Conservation (phyloP, 2,797 vertebrate species). For the Bradypodion ventrale region DNA sequence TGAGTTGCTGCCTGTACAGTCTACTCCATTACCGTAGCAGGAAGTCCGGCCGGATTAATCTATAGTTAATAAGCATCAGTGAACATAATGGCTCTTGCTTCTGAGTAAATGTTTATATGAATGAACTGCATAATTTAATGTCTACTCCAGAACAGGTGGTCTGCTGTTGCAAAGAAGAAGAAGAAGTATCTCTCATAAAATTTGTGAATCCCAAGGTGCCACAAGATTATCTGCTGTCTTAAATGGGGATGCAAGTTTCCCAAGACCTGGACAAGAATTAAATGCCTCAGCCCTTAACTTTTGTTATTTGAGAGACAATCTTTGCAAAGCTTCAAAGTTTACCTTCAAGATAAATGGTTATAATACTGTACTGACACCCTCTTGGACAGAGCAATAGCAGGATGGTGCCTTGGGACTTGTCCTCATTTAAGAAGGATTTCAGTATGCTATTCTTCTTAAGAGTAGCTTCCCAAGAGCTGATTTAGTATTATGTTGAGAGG, state of each 20-base stretch:
- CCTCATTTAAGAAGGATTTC: not conserved
- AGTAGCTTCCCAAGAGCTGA: not conserved
- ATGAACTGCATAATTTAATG: not conserved
- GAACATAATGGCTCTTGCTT: not conserved
- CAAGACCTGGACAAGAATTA: not conserved
- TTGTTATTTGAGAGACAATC: no score
- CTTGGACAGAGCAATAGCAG: not conserved
- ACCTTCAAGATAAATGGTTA: not conserved
- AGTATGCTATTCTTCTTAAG: not conserved
- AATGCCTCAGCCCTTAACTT: not conserved
- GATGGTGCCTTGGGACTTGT: not conserved
- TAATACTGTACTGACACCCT: not conserved
- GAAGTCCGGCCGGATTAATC: no score
- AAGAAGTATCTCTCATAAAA: no score
- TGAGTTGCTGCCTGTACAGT: no score
- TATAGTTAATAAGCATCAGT: not conserved
- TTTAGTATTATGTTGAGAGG: not conserved
- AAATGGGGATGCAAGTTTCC: not conserved
- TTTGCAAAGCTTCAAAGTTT: not conserved
- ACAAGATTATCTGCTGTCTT: not conserved
- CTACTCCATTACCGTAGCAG: no score
- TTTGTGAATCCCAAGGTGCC: no score
- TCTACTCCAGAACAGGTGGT: not conserved
- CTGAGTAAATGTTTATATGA: not conserved
- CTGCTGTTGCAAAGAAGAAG: no score